Evolutionary conservation across 2,888 invertebrate species (phyloP), one percentile per base, ranked within the genome.

Genomic region (Antheraea assamensis): DNA sequence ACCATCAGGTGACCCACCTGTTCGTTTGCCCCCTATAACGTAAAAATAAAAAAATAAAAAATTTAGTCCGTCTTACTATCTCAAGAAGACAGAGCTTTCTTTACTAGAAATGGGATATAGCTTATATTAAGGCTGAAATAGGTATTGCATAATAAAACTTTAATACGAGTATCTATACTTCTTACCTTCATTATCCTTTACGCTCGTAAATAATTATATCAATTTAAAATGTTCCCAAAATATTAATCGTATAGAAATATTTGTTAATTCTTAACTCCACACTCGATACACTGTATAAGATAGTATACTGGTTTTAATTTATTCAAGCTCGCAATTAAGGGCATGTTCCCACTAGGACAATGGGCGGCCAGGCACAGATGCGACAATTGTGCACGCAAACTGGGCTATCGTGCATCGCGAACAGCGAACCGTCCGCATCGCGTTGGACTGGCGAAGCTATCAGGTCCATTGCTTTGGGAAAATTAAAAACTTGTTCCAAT

Each of bases 251-350:
- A 64, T 64, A 30, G 30, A 64, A 64, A 64, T 64, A 30, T 64
- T 64, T 3, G 61, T 64, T 64, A 64, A 79, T 88, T 89, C 85
- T 81, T 87, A 87, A 76, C 86, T 88, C 86, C 79, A 72, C 77
- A 78, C 74, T 76, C 80, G 78, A 78, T 81, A 82, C 79, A 81
- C 87, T 81, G 87, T 87, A 86, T 84, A 86, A 86, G 91, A 89
- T 88, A 88, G 87, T 86, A 88, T 90, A 90, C 91, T 89, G 80
- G 87, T 91, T 93, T 93, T 93, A 93, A 94, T 94, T 94, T 93
- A 94, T 93, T 89, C 94, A 82, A 82, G 84, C 83, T 82, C 79
- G 93, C 93, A 94, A 94, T 94, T 93, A 94, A 92, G 92, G 92
- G 88, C 87, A 87, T 93, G 93, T 92, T 90, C 88, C 85, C 89